These are phyloP conservation scores for Pentalonia nigronervosa DNA, from an alignment of 1,140 invertebrate species.

Conservation along the genomic window DNA sequence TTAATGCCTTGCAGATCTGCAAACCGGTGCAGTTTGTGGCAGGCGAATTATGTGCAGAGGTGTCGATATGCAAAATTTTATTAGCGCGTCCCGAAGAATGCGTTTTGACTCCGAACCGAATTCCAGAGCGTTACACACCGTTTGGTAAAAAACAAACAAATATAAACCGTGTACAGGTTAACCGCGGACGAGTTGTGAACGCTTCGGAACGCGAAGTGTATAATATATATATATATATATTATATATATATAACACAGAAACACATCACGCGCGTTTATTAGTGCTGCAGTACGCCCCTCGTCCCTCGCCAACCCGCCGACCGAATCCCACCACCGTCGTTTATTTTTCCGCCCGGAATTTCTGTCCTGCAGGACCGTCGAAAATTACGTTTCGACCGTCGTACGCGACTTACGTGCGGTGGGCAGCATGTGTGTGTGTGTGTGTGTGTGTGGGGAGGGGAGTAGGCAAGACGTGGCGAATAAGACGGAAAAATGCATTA, in stretches of 20 bases:
- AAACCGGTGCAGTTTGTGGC: neutral
- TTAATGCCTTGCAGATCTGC: too few relatives aligned
- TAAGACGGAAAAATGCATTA: constrained; percentile 20
- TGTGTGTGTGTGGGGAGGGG: too few relatives aligned
- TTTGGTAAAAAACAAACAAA: neutral
- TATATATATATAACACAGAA: too few relatives aligned
- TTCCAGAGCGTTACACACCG: neutral
- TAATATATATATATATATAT: neutral
- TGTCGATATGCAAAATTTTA: neutral
- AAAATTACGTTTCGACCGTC: constrained; percentile 35
- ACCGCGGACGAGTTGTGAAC: neutral
- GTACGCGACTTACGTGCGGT: too few relatives aligned
- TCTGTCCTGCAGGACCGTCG: neutral
- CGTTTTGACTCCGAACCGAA: neutral
- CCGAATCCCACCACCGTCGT: neutral
- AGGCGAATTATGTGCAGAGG: neutral
- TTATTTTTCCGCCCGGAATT: neutral
- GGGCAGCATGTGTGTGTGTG: too few relatives aligned
- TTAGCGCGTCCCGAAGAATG: neutral
- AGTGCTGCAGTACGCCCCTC: neutral
- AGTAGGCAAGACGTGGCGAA: neutral
- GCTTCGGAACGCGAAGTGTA: neutral
- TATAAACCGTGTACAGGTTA: neutral
- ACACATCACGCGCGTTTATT: neutral
- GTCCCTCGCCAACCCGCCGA: neutral